Percentiles rank a stretch among this genome's conserved stretches.
Conservation (phyloP, 2,797 vertebrate genomes). For the Parambassis ranga region DNA sequence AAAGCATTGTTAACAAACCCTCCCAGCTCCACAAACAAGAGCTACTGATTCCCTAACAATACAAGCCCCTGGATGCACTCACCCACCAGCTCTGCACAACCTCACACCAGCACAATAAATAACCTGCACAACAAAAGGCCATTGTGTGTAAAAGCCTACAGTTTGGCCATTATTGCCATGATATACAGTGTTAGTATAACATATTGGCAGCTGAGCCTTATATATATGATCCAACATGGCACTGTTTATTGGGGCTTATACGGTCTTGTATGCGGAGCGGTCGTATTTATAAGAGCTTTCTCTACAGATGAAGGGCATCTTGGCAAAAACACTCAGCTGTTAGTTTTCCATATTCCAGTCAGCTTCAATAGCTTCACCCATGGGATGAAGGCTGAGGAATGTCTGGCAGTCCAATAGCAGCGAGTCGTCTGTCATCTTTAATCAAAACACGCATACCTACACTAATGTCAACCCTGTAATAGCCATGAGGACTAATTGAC, state of each 20-base stretch:
- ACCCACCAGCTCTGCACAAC: slow-evolving; percentile 69
- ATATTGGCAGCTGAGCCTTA: slow-evolving; percentile 63
- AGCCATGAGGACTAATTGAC: slow-evolving; percentile 78
- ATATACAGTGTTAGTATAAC: slow-evolving; percentile 67
- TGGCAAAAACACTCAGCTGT: slow-evolving; percentile 71
- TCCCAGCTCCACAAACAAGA: slow-evolving; percentile 76
- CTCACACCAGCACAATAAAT: slow-evolving; percentile 75
- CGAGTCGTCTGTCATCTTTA: slow-evolving; percentile 76
- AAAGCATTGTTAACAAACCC: slow-evolving; percentile 78
- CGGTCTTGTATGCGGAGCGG: slow-evolving; percentile 36
- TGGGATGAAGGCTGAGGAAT: slow-evolving; percentile 76
- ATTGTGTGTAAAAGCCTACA: slow-evolving; percentile 75
- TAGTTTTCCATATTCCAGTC: slow-evolving; percentile 76
- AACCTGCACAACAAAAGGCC: slow-evolving; percentile 77
- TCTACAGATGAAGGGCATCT: slow-evolving; percentile 69
- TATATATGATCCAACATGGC: slow-evolving; percentile 49
- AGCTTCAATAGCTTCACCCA: slow-evolving; percentile 73
- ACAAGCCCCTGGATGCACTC: slow-evolving; percentile 75
- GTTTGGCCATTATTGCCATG: slow-evolving; percentile 71
- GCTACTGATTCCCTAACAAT: slow-evolving; percentile 77
- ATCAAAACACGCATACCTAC: slow-evolving; percentile 76
- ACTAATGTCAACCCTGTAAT: slow-evolving; percentile 77
- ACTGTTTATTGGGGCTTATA: slow-evolving; percentile 57
- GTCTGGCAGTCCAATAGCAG: slow-evolving; percentile 73
- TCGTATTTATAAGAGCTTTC: slow-evolving; percentile 58